A percentile compares a stretch with the other conserved stretches of the same genome.
Conservation (phyloP, 64 coral and sea anemone species). For the Orbicella faveolata region DNA sequence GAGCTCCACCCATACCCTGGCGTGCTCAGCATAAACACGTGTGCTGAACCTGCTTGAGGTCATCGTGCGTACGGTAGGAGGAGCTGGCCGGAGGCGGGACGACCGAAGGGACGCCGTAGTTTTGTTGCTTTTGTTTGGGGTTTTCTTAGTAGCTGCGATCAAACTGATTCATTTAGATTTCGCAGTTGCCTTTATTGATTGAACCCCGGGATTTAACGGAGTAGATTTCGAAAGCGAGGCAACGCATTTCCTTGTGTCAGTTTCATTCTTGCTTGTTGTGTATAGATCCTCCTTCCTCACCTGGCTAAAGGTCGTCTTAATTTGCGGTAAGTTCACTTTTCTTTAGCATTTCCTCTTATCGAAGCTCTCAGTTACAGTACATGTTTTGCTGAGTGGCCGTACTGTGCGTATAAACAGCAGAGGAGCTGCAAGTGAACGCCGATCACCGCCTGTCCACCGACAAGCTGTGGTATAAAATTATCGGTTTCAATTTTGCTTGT, state of each 20-base stretch:
- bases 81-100: neutral
- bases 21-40: neutral
- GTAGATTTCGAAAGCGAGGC: neutral
- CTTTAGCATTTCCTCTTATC: neutral
- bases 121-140: neutral
- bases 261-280: neutral
- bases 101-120: neutral
- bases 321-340: neutral
- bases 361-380: neutral
- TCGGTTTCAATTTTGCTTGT: too few relatives aligned
- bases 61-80: neutral
- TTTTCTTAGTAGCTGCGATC: neutral
- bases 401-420: neutral
- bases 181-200: neutral
- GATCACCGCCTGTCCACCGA: too few relatives aligned
- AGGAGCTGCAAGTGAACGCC: neutral
- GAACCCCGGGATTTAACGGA: neutral
- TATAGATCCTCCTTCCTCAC: neutral
- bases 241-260: neutral
- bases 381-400: neutral
- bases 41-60: neutral
- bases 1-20: neutral
- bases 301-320: neutral
- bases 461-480: too few relatives aligned
- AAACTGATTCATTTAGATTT: neutral